Evolutionary conservation across 1,140 invertebrate species (phyloP).

Genomic region (Fopius arisanus): DNA sequence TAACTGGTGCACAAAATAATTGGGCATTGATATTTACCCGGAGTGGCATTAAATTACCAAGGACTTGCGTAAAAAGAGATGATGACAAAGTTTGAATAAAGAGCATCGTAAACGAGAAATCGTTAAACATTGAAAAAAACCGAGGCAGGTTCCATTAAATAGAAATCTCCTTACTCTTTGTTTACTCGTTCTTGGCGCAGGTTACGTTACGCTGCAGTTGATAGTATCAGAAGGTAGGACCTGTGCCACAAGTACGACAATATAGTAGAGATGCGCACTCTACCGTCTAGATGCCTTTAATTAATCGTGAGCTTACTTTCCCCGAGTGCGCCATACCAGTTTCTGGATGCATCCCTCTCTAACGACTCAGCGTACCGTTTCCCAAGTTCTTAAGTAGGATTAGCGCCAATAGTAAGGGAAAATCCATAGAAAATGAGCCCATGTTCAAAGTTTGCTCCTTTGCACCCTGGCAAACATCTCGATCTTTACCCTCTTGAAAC

Average conservation of each 20-base stretch:
- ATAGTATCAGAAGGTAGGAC: conserved; percentile 16
- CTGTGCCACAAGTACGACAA: conserved; percentile 8
- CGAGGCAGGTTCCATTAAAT: conserved; percentile 24
- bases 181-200: background rate
- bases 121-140: conserved; percentile 15
- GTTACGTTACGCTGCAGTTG: conserved; percentile 16
- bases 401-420: conserved; percentile 20
- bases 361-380: conserved; percentile 13
- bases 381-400: conserved; percentile 34
- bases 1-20: too few relatives aligned
- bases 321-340: background rate
- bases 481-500: conserved; percentile 10
- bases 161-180: conserved; percentile 26
- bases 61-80: background rate
- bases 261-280: background rate
- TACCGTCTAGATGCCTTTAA: conserved; percentile 23
- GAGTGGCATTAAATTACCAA: too few relatives aligned
- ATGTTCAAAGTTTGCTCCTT: conserved; percentile 21
- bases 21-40: too few relatives aligned
- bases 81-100: conserved; percentile 22
- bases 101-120: conserved; percentile 12
- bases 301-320: conserved; percentile 33
- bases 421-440: conserved; percentile 22
- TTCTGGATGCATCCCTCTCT: conserved; percentile 17
- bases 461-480: background rate